Conservation (phyloP, 2,113 vertebrate genomes). For the Sander vitreus region DNA sequence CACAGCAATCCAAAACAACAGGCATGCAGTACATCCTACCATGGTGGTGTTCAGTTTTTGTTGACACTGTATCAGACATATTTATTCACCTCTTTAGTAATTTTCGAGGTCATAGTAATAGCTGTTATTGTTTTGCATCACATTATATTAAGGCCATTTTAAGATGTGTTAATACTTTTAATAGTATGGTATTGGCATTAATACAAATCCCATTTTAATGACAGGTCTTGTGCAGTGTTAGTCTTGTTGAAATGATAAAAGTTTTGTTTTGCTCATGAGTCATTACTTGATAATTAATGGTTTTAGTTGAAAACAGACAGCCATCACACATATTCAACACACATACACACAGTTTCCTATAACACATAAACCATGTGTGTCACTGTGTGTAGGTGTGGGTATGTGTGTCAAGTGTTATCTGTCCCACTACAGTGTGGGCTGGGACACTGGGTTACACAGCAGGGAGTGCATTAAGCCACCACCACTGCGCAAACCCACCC, state of each 20-base stretch:
- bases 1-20: background rate
- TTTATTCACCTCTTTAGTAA: background rate
- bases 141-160: too few species aligned
- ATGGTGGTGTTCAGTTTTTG: background rate
- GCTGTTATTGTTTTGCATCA: background rate
- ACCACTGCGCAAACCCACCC: slow-evolving; percentile 41
- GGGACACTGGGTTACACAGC: slow-evolving; percentile 79
- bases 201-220: background rate
- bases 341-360: slow-evolving; percentile 33
- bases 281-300: background rate
- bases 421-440: slow-evolving; percentile 78
- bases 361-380: slow-evolving; percentile 26
- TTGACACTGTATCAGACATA: background rate
- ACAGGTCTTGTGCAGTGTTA: background rate
- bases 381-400: slow-evolving; percentile 46
- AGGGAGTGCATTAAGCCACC: slow-evolving; percentile 76
- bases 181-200: background rate
- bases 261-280: background rate
- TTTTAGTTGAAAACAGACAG: background rate
- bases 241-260: background rate
- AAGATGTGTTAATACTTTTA: background rate
- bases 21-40: too few species aligned
- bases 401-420: slow-evolving; percentile 80
- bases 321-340: background rate
- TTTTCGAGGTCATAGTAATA: background rate